Conservation (phyloP, 2,888 invertebrate genomes). For the Drosophila longiperda region DNA sequence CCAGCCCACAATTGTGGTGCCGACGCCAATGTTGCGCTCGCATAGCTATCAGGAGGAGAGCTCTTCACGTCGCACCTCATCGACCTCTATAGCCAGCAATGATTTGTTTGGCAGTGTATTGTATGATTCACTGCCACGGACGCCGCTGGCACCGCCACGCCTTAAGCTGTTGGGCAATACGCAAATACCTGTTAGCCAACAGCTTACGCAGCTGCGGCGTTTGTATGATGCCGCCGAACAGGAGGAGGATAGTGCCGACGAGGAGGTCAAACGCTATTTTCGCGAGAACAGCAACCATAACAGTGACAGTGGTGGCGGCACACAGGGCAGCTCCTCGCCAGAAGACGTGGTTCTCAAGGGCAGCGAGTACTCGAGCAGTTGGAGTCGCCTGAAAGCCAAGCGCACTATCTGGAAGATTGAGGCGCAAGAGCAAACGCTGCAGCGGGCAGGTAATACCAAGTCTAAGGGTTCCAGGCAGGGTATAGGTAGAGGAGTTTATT, state of each 20-base stretch:
- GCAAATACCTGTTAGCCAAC: constrained; percentile 82
- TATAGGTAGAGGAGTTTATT: constrained; percentile 71
- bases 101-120: constrained; percentile 60
- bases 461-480: constrained; percentile 1
- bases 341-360: constrained; percentile 67
- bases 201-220: constrained; percentile 82
- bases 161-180: constrained; percentile 82
- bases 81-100: constrained; percentile 64
- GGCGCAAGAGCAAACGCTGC: constrained; percentile 71
- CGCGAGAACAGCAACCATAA: constrained; percentile 74
- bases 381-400: constrained; percentile 87
- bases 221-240: constrained; percentile 83
- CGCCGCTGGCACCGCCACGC: constrained; percentile 81
- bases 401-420: constrained; percentile 83
- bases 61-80: constrained; percentile 60
- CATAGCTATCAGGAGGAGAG: constrained; percentile 77
- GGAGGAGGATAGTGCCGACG: constrained; percentile 86
- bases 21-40: constrained; percentile 78
- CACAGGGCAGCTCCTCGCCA: constrained; percentile 80
- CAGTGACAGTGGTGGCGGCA: constrained; percentile 82
- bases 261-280: constrained; percentile 87
- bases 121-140: constrained; percentile 66
- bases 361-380: constrained; percentile 85
- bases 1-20: constrained; percentile 72
- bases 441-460: constrained; percentile 75